Evolutionary conservation across 2,888 invertebrate genomes (phyloP).

Genomic region (Sialis lutaria): DNA sequence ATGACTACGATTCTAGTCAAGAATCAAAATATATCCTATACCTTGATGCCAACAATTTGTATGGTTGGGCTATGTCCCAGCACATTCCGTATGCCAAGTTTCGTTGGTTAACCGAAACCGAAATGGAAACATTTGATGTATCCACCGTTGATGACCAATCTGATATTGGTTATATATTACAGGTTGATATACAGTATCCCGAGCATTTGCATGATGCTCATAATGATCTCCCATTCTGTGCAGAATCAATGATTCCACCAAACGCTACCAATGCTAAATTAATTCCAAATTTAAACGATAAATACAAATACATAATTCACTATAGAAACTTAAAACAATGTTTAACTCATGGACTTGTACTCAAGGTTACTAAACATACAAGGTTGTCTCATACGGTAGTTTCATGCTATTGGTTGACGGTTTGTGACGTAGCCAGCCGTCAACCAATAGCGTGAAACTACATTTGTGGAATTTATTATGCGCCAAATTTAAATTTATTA

Average conservation of each 20-base stretch:
- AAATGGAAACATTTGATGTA: background rate
- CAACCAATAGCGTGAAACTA: too few relatives aligned
- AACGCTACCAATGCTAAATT: constrained; percentile 10
- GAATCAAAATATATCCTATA: constrained; percentile 14
- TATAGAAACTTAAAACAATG: constrained; percentile 15
- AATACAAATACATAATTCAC: constrained; percentile 15
- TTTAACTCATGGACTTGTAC: constrained; percentile 13
- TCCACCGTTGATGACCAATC: constrained; percentile 7
- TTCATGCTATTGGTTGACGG: too few relatives aligned
- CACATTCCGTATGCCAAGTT: constrained; percentile 15
- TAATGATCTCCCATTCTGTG: constrained; percentile 16
- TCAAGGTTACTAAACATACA: too few relatives aligned
- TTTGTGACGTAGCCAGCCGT: too few relatives aligned
- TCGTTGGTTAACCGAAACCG: constrained; percentile 13
- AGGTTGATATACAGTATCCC: constrained; percentile 25
- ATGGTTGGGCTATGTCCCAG: constrained; percentile 13
- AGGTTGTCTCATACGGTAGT: too few relatives aligned
- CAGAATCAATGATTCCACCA: constrained; percentile 12
- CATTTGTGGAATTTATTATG: too few relatives aligned
- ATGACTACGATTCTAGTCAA: constrained; percentile 13
- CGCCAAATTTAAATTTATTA: too few relatives aligned
- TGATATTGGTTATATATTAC: constrained; percentile 19
- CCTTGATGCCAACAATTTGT: constrained; percentile 17
- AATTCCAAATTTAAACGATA: constrained; percentile 12
- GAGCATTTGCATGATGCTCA: constrained; percentile 18